Conservation (phyloP, 2,113 vertebrate genomes). For the Pionites leucogaster region DNA sequence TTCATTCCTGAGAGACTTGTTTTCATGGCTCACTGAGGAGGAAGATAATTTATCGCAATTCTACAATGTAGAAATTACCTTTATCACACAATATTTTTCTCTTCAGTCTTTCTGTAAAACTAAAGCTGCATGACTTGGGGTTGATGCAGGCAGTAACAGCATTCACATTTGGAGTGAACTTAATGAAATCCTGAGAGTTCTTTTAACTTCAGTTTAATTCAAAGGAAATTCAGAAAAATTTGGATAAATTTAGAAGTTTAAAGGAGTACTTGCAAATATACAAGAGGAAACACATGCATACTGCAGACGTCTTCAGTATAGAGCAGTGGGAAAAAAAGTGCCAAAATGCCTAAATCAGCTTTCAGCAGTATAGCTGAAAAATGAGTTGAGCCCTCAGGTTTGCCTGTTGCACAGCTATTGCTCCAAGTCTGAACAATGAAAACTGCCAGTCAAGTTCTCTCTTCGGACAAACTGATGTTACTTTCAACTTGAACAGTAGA, state of each 20-base stretch:
- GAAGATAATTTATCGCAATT: neutral
- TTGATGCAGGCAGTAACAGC: neutral
- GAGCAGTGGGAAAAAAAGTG: neutral
- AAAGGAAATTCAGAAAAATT: neutral
- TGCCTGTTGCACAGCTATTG: constrained; percentile 16
- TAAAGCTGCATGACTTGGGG: neutral
- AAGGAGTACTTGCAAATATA: neutral
- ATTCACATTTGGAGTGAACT: neutral
- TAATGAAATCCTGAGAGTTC: neutral
- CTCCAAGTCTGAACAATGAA: neutral
- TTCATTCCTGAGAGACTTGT: neutral
- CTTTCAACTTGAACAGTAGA: neutral
- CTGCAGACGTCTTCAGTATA: neutral
- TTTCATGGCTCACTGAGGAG: neutral
- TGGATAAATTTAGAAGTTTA: neutral
- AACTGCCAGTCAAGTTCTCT: neutral
- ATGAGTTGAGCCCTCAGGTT: neutral
- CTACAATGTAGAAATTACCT: neutral
- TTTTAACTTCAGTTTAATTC: neutral
- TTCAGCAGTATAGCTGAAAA: neutral
- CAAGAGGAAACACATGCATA: neutral
- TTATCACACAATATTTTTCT: constrained; percentile 3
- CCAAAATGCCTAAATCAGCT: neutral
- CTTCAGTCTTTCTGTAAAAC: neutral
- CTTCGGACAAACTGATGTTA: neutral